phyloP scores from a whole-genome alignment of 2,888 invertebrate genomes.

The Microctonus aethiopoides region DNA sequence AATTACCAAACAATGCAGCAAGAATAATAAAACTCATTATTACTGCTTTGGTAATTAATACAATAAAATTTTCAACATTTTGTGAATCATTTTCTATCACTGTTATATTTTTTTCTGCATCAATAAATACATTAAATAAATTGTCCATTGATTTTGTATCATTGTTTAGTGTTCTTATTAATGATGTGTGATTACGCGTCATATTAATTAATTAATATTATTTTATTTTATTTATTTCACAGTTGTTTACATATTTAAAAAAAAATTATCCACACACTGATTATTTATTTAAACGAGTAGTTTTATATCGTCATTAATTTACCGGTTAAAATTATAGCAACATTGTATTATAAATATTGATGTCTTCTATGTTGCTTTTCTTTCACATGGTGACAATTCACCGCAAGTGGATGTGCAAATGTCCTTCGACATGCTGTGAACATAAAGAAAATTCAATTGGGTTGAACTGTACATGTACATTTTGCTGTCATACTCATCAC shows the following conservation, averaged over 20 bases:
- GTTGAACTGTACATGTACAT: background rate
- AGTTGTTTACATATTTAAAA: background rate
- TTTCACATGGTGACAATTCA: background rate
- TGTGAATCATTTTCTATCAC: constrained; percentile 45
- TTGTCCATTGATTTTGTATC: constrained; percentile 35
- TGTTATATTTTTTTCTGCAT: constrained; percentile 50
- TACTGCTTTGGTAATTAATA: constrained; percentile 77
- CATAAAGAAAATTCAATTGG: constrained; percentile 1
- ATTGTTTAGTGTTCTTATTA: constrained; percentile 18
- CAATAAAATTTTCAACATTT: constrained; percentile 71
- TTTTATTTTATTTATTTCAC: background rate
- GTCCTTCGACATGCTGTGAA: constrained; percentile 8
- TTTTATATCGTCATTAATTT: background rate
- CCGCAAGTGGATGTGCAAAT: background rate
- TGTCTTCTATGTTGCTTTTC: background rate
- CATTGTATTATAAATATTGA: background rate
- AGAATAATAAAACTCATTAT: constrained; percentile 91
- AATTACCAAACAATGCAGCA: constrained; percentile 89
- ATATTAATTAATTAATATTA: constrained; percentile 23
- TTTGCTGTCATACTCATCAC: constrained; percentile 1
- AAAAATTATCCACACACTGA: background rate
- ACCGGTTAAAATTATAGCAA: background rate
- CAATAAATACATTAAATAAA: constrained; percentile 45
- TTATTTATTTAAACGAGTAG: background rate
- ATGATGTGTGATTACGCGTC: constrained; percentile 29